A percentile compares a stretch with the other conserved stretches of the same genome.
Evolutionary conservation across 2,888 invertebrate genomes (phyloP).

Genomic region (Noctua pronuba): DNA sequence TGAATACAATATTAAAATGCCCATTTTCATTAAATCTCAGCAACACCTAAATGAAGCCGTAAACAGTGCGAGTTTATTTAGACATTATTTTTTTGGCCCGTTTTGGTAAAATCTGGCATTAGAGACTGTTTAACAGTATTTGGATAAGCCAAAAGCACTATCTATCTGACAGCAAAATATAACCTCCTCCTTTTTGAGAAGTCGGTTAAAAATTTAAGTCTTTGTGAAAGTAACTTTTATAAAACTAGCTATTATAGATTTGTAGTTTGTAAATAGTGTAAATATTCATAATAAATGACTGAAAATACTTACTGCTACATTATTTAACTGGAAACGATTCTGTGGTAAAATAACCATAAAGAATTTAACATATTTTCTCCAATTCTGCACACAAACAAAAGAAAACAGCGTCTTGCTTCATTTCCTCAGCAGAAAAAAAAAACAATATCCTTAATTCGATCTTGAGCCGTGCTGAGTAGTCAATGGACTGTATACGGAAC

Average conservation of each 20-base stretch:
- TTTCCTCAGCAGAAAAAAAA: slow-evolving; percentile 29
- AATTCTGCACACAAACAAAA: slow-evolving; percentile 6
- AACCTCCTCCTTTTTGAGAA: too few relatives aligned
- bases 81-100: neutral
- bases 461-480: slow-evolving; percentile 44
- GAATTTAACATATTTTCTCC: neutral
- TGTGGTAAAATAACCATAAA: neutral
- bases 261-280: too few relatives aligned
- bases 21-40: neutral
- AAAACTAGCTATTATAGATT: too few relatives aligned
- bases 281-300: too few relatives aligned
- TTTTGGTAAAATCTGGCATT: neutral
- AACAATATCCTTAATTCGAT: slow-evolving; percentile 50
- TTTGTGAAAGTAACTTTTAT: too few relatives aligned
- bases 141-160: neutral
- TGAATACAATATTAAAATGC: neutral
- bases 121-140: neutral
- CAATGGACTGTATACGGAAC: slow-evolving; percentile 49
- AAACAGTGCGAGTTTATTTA: neutral
- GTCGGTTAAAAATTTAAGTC: too few relatives aligned
- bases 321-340: neutral
- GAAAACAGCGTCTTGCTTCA: slow-evolving; percentile 23
- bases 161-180: neutral
- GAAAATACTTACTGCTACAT: neutral
- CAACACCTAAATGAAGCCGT: neutral